Conservation (phyloP, 2,797 vertebrate genomes). For the Enteromius afrohamiltoni region DNA sequence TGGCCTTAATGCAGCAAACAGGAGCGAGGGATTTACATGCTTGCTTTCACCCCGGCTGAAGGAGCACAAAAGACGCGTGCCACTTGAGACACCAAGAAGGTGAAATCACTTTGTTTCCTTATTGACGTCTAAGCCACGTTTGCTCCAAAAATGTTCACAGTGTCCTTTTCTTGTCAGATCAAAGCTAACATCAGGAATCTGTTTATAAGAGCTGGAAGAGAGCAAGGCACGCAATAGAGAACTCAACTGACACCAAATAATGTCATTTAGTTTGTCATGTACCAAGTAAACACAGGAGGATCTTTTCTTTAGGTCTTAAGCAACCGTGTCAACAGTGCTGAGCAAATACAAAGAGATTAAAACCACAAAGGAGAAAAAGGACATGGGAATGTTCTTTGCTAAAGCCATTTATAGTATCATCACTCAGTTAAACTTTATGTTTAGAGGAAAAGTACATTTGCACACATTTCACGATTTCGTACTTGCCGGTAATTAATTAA, state of each 20-base stretch:
- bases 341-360: constrained; percentile 22
- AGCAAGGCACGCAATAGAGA: background rate
- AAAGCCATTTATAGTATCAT: background rate
- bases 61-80: background rate
- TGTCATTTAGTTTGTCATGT: constrained; percentile 3
- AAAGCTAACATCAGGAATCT: constrained; percentile 27
- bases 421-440: background rate
- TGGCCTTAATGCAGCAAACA: background rate
- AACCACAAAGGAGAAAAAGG: constrained; percentile 5
- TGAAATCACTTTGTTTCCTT: constrained; percentile 12
- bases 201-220: constrained; percentile 15
- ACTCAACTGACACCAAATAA: constrained; percentile 8
- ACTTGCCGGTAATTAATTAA: no score
- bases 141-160: constrained; percentile 12
- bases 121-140: background rate
- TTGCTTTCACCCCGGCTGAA: background rate
- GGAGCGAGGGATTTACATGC: constrained; percentile 1
- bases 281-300: constrained; percentile 23
- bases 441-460: background rate
- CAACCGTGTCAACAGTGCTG: background rate
- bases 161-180: constrained; percentile 7
- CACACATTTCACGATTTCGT: background rate
- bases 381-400: background rate
- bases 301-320: background rate
- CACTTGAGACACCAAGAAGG: constrained; percentile 2